These are phyloP conservation scores for Brachionus rubens DNA, from an alignment of 1,140 invertebrate species.

Conservation along the genomic window DNA sequence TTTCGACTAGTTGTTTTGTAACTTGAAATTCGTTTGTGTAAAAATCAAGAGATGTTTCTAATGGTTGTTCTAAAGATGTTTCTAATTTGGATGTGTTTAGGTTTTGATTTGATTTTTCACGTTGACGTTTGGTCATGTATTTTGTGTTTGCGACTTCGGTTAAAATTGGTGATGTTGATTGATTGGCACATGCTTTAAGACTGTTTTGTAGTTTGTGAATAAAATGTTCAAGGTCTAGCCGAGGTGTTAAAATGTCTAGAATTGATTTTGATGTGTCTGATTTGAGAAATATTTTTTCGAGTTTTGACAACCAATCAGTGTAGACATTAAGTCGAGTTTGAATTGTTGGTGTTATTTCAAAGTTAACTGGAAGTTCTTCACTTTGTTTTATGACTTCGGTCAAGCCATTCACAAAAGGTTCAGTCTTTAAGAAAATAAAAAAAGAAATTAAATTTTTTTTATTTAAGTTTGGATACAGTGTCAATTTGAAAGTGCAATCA, in stretches of 20 bases:
- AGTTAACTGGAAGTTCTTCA: not conserved
- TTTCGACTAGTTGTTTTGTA: not conserved
- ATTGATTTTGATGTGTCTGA: not conserved
- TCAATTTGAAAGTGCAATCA: too few species aligned
- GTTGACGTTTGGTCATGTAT: slow-evolving; percentile 1
- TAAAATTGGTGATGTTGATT: not conserved
- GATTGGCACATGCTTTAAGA: not conserved
- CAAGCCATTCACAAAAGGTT: not conserved
- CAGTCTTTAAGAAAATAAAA: not conserved
- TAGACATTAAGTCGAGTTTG: slow-evolving; percentile 2
- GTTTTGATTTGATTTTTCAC: not conserved
- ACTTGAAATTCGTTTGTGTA: not conserved
- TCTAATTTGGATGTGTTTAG: not conserved
- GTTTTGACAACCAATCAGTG: slow-evolving; percentile 1
- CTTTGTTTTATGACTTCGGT: not conserved
- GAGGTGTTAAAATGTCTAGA: slow-evolving; percentile 17
- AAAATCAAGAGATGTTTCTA: not conserved
- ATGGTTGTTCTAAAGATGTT: not conserved
- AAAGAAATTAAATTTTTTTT: not conserved
- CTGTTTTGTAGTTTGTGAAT: slow-evolving; percentile 13
- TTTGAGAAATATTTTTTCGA: slow-evolving; percentile 16
- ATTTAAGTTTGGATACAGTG: too few species aligned
- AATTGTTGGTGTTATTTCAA: not conserved
- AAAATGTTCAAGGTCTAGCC: slow-evolving; percentile 5
- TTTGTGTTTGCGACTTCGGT: not conserved